A percentile compares a stretch with the other conserved stretches of the same genome.
Evolutionary conservation across 1,140 invertebrate species (phyloP).

Genomic region (Ceratitis capitata): DNA sequence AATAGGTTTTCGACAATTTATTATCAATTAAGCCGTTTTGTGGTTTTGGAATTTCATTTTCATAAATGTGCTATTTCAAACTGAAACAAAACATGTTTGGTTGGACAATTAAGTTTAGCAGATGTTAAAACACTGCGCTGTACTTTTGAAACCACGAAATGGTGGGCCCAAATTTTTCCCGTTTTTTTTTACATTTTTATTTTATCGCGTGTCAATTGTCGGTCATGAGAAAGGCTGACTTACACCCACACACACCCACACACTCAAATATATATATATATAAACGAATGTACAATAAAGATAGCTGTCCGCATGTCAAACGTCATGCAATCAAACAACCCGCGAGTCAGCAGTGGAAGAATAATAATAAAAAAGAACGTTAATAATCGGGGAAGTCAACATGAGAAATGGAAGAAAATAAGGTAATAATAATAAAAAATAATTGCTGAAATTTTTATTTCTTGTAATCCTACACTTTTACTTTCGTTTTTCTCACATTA

Average conservation of each 20-base stretch:
- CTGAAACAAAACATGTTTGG: no score
- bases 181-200: neutral
- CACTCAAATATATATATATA: slow-evolving; percentile 43
- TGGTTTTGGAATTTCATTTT: no score
- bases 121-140: no score
- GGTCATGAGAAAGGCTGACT: slow-evolving; percentile 51
- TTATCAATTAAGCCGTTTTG: no score
- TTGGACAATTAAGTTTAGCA: no score
- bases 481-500: slow-evolving; percentile 40
- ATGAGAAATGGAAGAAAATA: slow-evolving; percentile 43
- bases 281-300: slow-evolving; percentile 29
- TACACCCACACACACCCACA: neutral
- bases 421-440: slow-evolving; percentile 46
- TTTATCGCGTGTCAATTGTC: slow-evolving; percentile 61
- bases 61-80: no score
- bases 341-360: slow-evolving; percentile 35
- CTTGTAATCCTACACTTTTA: slow-evolving; percentile 55
- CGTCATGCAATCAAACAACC: slow-evolving; percentile 43
- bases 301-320: slow-evolving; percentile 9
- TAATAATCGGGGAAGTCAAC: slow-evolving; percentile 22
- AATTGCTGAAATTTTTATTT: slow-evolving; percentile 61
- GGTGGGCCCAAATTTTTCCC: no score
- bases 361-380: slow-evolving; percentile 42
- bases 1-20: no score
- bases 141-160: no score